Base-by-base conservation (phyloP, 2,113 vertebrate species). In the Oryzias javanicus region DNA sequence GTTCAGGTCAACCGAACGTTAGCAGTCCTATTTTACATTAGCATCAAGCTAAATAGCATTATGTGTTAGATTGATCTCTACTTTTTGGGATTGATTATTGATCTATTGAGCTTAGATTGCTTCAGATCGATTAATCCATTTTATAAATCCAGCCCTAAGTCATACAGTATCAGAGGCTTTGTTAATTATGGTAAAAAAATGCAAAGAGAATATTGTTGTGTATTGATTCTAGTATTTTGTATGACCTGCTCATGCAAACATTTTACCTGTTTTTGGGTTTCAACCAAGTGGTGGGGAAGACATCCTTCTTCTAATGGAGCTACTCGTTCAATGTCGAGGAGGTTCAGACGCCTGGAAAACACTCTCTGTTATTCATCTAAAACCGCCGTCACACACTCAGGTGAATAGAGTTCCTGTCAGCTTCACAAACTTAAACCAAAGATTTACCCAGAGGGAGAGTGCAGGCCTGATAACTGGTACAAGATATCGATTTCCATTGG, bases 401-500 rank as follows among this genome's bases (percentile, higher is more conserved):
- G 7, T 44, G 14, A 40, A 10, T 25, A 4, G 14, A 48, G 27
- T 29, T 22, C 18, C 24, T 24, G 40, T 35, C 40, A 19, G n/a
- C 46, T 29, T 49, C 14, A 48, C 8, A 10, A 12, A 29, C 56
- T 19, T 35, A 14, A 53, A 49, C 3, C 10, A 60, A 80, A 67
- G 45, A 65, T 67, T 94, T 95, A 98, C 97, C 97, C 97, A 53
- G 96, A 95, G 70, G 95, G 94, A 55, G 93, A 96, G 88, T 97
- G 95, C 64, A 99, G 92, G 72, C 93, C 94, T 40, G 95, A 90
- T 40, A 99, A 89, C 69, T 98, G 97, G 85, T 95, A 99, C 14
- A 99, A 88, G 80, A 99, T 98, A 91, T 99, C 96, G 62, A 98
- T 94, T 92, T 99, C 97, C 91, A 99, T 87, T 5, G 97, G 96